phyloP scores from a whole-genome alignment of 2,797 vertebrate species.

The Chromobotia macracanthus region DNA sequence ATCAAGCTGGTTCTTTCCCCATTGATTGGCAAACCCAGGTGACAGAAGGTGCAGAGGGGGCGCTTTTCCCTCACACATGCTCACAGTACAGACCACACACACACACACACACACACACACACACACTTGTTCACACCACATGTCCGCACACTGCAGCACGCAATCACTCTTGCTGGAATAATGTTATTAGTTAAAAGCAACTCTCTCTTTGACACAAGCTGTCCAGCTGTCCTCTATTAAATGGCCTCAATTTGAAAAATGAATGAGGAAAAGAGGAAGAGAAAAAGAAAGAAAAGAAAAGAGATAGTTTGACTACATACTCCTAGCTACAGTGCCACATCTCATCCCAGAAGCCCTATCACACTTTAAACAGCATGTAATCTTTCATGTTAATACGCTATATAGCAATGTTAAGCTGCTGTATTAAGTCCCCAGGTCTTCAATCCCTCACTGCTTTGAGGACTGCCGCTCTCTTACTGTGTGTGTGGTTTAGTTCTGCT shows the following conservation, averaged over 20 bases:
- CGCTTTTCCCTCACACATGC: constrained; percentile 31
- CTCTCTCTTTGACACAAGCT: constrained; percentile 25
- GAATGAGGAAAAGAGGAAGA: background rate
- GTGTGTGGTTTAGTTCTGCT: background rate
- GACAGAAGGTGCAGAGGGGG: constrained; percentile 53
- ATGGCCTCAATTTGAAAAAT: constrained; percentile 21
- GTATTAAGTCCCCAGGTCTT: constrained; percentile 33
- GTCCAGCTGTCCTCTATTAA: constrained; percentile 16
- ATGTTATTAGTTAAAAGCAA: constrained; percentile 45
- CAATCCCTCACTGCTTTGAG: constrained; percentile 40
- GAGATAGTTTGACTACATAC: too few relatives aligned
- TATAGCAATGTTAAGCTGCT: constrained; percentile 40
- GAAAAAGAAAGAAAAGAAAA: background rate
- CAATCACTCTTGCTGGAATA: constrained; percentile 35
- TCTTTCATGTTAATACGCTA: constrained; percentile 46
- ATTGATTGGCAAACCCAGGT: constrained; percentile 29
- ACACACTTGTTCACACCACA: constrained; percentile 32
- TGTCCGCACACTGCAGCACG: constrained; percentile 18
- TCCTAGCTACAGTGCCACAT: background rate
- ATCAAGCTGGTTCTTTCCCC: background rate
- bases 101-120: constrained; percentile 12
- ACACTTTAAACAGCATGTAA: constrained; percentile 36
- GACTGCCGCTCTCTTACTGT: constrained; percentile 18
- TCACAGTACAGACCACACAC: constrained; percentile 21
- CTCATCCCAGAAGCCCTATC: constrained; percentile 27